A percentile compares a stretch with the other conserved stretches of the same genome.
phyloP scores from a whole-genome alignment of 2,888 invertebrate genomes.

The Caenorhabditis sp. region DNA sequence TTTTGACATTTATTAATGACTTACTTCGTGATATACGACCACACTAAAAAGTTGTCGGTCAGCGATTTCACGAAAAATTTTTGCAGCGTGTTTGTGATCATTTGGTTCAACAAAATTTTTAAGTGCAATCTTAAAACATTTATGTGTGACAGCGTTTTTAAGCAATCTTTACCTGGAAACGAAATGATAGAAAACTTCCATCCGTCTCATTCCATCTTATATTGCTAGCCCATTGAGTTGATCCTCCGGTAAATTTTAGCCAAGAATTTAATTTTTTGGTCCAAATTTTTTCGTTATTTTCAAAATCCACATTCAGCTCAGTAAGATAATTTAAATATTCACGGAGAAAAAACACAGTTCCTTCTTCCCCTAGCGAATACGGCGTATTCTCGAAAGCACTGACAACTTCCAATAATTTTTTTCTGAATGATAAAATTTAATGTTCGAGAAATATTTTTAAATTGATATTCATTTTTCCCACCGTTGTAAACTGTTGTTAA shows the following conservation, averaged over 20 bases:
- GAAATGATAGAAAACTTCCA: slow-evolving; percentile 70
- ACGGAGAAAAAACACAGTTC: slow-evolving; percentile 82
- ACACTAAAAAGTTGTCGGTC: slow-evolving; percentile 77
- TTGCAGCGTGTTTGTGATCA: slow-evolving; percentile 81
- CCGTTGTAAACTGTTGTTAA: slow-evolving; percentile 72
- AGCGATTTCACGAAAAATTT: slow-evolving; percentile 77
- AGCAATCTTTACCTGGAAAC: slow-evolving; percentile 74
- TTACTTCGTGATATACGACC: slow-evolving; percentile 67
- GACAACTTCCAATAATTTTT: slow-evolving; percentile 72
- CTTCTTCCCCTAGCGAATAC: slow-evolving; percentile 81
- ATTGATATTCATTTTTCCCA: slow-evolving; percentile 22
- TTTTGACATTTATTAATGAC: neutral
- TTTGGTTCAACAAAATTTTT: slow-evolving; percentile 82
- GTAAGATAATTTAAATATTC: slow-evolving; percentile 81
- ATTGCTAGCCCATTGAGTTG: slow-evolving; percentile 80
- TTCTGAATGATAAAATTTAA: slow-evolving; percentile 51
- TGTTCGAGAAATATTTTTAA: neutral
- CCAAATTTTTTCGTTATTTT: slow-evolving; percentile 81
- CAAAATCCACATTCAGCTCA: slow-evolving; percentile 80
- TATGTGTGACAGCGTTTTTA: neutral
- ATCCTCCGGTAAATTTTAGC: slow-evolving; percentile 81
- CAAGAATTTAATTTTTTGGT: slow-evolving; percentile 79
- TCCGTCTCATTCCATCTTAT: slow-evolving; percentile 75
- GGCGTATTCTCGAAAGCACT: slow-evolving; percentile 79
- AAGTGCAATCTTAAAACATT: slow-evolving; percentile 75